A percentile compares a stretch with the other conserved stretches of the same genome.
phyloP scores from a whole-genome alignment of 2,888 invertebrate species.

The Pemphredon lugubris region DNA sequence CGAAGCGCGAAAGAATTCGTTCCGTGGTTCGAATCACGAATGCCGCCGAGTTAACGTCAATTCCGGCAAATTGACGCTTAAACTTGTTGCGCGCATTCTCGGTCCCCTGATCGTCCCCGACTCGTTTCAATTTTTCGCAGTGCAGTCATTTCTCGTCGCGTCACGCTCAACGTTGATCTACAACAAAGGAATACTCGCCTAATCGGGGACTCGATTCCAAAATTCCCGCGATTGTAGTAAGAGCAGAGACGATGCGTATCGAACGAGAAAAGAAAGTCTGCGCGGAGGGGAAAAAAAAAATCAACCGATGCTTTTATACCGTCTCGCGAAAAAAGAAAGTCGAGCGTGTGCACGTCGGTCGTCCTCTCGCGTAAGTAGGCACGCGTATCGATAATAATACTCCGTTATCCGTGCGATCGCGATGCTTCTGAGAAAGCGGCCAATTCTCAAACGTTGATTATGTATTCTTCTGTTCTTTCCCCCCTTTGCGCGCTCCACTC shows the following conservation, averaged over 20 bases:
- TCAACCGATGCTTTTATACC: constrained; percentile 13
- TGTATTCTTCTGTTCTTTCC: constrained; percentile 16
- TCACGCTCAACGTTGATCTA: too few relatives aligned
- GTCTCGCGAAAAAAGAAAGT: constrained; percentile 26
- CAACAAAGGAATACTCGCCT: too few relatives aligned
- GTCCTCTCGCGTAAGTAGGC: not conserved
- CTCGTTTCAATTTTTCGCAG: constrained; percentile 23
- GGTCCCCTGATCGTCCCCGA: constrained; percentile 27
- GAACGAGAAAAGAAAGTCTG: constrained; percentile 19
- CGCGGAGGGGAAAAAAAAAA: not conserved
- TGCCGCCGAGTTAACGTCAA: constrained; percentile 11
- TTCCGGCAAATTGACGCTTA: constrained; percentile 32
- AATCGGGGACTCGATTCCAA: too few relatives aligned
- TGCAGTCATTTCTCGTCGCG: not conserved
- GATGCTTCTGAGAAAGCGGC: constrained; percentile 28
- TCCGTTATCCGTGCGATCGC: constrained; percentile 24
- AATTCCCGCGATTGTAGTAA: not conserved
- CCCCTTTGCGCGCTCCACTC: not conserved
- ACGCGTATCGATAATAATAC: constrained; percentile 23
- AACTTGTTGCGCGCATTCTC: constrained; percentile 18
- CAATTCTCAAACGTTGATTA: too few relatives aligned
- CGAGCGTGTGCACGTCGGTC: constrained; percentile 3
- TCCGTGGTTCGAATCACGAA: not conserved
- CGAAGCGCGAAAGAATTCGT: not conserved
- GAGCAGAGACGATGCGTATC: not conserved